phyloP scores from a whole-genome alignment of 2,113 vertebrate species.

The Ictalurus furcatus region DNA sequence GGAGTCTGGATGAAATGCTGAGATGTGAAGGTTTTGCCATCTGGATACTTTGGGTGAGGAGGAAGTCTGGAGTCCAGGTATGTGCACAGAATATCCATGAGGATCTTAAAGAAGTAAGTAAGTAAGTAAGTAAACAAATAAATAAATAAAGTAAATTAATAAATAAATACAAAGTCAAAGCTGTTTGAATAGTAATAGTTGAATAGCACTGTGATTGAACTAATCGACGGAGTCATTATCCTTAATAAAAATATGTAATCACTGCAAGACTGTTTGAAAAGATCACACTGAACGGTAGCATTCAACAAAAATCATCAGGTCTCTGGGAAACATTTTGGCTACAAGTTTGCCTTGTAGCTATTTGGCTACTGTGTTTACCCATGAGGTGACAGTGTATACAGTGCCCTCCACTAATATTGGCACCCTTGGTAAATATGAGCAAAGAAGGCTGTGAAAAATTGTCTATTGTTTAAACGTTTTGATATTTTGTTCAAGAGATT shows the following conservation, averaged over 20 bases:
- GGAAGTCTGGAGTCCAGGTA: conserved; percentile 95
- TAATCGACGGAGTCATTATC: neutral
- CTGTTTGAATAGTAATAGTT: too few relatives aligned
- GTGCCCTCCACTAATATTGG: too few relatives aligned
- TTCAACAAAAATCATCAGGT: too few relatives aligned
- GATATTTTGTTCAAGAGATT: too few relatives aligned
- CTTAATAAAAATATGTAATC: neutral
- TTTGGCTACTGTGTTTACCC: too few relatives aligned
- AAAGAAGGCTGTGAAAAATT: too few relatives aligned
- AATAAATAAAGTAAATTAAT: too few relatives aligned
- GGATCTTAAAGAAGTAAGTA: conserved; percentile 73
- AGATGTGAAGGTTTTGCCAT: conserved; percentile 94
- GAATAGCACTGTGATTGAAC: neutral
- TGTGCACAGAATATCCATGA: conserved; percentile 93
- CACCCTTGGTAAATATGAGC: too few relatives aligned
- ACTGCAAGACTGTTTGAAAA: neutral
- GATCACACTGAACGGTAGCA: neutral
- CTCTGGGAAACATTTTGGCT: too few relatives aligned
- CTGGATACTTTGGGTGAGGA: conserved; percentile 92
- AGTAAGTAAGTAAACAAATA: neutral
- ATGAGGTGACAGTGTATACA: too few relatives aligned
- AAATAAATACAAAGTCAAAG: neutral
- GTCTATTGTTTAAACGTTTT: too few relatives aligned
- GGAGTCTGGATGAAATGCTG: conserved; percentile 93
- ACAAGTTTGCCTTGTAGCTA: too few relatives aligned